Evolutionary conservation across 2,888 invertebrate species (phyloP), one percentile per base, ranked within the genome.

Genomic region (Melinopterus prodromus): DNA sequence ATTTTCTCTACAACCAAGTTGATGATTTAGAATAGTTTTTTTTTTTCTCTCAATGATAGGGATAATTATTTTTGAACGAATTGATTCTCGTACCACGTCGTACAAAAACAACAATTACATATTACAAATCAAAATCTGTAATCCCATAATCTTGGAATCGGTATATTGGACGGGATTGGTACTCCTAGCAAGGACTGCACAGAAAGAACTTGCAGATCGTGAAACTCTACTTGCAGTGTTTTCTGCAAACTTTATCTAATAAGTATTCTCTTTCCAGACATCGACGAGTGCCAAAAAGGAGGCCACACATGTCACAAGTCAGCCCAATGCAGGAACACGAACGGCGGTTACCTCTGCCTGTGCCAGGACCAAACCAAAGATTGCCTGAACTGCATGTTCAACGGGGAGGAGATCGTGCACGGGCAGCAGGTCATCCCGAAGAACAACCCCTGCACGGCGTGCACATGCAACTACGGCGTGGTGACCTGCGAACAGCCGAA

Each of bases 251-350:
- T 26, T 1, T 26, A 26, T 26, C 26, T 26, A 26, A 26, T 26
- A 26, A 1, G 26, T 1, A 26, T 26, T 26, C 26, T 26, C 26
- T 26, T 81, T 91, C 16, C 89, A 95, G 97, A 97, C 90, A 92
- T 96, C 79, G 94, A 97, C 89, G 97, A 97, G 90, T 97, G 97
- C 87, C 90, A 91, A 85, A 93, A 94, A 86, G 93, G 93, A 82
- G 91, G 91, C 84, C 95, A 96, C 90, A 95, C 95, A 81, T 97
- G 97, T 88, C 96, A 96, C 88, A 91, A 92, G 74, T 93, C 92
- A 84, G 94, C 96, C 84, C 92, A 92, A 84, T 97, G 97, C 90
- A 91, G 94, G 84, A 97, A 97, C 89, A 93, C 92, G 7, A 93
- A 95, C 76, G 97, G 97, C 76, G 92, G 95, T 79, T 97, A 95